phyloP scores from a whole-genome alignment of 2,113 vertebrate species.

The Zeus faber region DNA sequence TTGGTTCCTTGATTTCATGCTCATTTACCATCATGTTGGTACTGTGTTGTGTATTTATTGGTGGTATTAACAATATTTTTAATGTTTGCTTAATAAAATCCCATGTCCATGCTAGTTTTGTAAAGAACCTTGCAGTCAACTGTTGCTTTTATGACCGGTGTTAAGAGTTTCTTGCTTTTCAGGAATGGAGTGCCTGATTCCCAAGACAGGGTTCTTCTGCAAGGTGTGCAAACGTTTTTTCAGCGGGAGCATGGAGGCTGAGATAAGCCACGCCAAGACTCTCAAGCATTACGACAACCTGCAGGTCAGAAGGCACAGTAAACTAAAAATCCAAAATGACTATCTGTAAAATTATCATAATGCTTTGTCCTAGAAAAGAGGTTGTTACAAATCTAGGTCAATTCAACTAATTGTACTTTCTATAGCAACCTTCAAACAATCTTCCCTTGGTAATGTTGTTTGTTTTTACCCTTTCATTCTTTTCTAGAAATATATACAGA shows the following conservation, averaged over 20 bases:
- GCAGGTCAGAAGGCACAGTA: slow-evolving; percentile 31
- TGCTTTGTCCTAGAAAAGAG: no score
- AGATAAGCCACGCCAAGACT: slow-evolving; percentile 63
- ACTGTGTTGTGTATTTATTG: no score
- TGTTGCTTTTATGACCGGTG: not conserved
- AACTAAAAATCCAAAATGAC: not conserved
- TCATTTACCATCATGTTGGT: no score
- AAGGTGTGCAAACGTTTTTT: slow-evolving; percentile 66
- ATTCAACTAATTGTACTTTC: not conserved
- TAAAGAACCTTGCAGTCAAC: no score
- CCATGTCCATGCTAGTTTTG: no score
- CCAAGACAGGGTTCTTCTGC: slow-evolving; percentile 70
- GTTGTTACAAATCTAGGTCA: no score
- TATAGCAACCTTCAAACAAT: not conserved
- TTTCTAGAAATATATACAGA: slow-evolving; percentile 49
- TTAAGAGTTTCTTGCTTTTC: not conserved
- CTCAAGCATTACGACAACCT: slow-evolving; percentile 63
- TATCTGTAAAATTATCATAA: not conserved
- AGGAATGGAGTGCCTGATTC: slow-evolving; percentile 68
- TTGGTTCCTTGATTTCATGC: not conserved
- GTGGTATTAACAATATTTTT: no score
- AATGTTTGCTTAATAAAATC: no score
- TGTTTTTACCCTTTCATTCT: not conserved
- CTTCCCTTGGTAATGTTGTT: no score
- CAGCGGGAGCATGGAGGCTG: slow-evolving; percentile 42